Base-by-base conservation (phyloP, 2,888 invertebrate genomes). In the Lasioglossum morio region DNA sequence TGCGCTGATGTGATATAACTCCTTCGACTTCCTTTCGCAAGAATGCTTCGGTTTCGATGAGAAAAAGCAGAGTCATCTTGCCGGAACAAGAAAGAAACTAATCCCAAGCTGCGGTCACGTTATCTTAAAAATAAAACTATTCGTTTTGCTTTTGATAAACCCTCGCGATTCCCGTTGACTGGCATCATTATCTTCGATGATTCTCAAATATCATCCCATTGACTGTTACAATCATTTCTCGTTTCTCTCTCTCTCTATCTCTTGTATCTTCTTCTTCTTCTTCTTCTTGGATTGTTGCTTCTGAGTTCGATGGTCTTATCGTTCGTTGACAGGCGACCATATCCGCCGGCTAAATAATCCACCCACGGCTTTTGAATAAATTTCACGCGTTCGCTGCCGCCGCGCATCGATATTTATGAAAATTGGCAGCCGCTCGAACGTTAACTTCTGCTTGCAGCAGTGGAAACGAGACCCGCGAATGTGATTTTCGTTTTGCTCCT, bases 321-420 rank as follows among this genome's bases (percentile, higher is more conserved):
- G 16, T n/a, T 66, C 27, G 79, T 27, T 16, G 57, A n/a, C 16
- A 46, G 23, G 63, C 27, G 40, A 27, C 34, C 37, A 37, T 27
- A 63, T 48, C 63, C 43, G 7, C 63, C 48, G 40, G 66, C 48
- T 48, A 69, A 69, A 69, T 69, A 80, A 80, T 76, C 48, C 76
- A 46, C 76, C 46, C 14, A 19, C 53, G 66, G 46, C 46, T 60
- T 60, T 60, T 27, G 60, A 60, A 60, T 60, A 60, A 60, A 60
- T 60, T 60, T 27, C 27, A 60, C 60, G 60, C 27, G 60, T 10
- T 14, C 40, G 4, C 53, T 48, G 40, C 40, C 57, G 60, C 60
- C 27, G 60, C 60, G 60, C 14, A 7, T 60, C 60, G 60, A 60
- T 60, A 60, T 60, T 60, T 60, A 60, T 60, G 60, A 60, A 60